Evolutionary conservation across 2,797 vertebrate species (phyloP), one percentile per base, ranked within the genome.

Genomic region (Oreortyx pictus): DNA sequence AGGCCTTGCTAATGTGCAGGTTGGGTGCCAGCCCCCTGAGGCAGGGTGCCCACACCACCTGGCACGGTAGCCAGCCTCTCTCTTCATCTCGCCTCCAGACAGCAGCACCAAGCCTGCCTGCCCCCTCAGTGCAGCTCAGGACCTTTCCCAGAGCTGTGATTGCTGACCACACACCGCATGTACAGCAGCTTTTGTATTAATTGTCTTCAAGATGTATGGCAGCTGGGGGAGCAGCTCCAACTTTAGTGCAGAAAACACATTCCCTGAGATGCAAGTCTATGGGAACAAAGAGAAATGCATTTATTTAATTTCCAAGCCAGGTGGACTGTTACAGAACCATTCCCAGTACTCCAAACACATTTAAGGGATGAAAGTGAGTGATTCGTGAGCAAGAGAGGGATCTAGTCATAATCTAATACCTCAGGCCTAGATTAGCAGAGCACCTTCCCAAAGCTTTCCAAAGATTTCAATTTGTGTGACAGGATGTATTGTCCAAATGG

Each of bases 381-480:
- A 84, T 87, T 80, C 35, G 31, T 47, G 37, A 89, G 64, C 56
- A 71, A 84, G 94, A 76, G 46, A 66, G 41, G 54, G 60, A 77
- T 85, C 39, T 65, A 81, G 61, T 82, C 75, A 73, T 78, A 75
- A 68, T 44, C 6, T 33, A 81, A 82, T 80, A 93, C 47, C 43
- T 52, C 67, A 71, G 67, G 24, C 60, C 59, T 70, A 37, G 35
- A 60, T 68, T 47, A 75, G 29, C 11, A 64, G 60, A 79, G 33
- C 50, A 37, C 41, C 66, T 60, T 89, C 54, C 84, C 87, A 59
- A 89, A 88, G 31, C 72, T 93, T 93, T 86, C 88, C 66, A 35
- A 43, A 93, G 71, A 66, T 78, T 80, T 90, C 76, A 84, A 39
- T 86, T 91, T 74, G 71, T 6, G 10, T 89, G 88, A 83, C 79